phyloP scores from a whole-genome alignment of 2,113 vertebrate genomes.

The Nothoprocta perdicaria region DNA sequence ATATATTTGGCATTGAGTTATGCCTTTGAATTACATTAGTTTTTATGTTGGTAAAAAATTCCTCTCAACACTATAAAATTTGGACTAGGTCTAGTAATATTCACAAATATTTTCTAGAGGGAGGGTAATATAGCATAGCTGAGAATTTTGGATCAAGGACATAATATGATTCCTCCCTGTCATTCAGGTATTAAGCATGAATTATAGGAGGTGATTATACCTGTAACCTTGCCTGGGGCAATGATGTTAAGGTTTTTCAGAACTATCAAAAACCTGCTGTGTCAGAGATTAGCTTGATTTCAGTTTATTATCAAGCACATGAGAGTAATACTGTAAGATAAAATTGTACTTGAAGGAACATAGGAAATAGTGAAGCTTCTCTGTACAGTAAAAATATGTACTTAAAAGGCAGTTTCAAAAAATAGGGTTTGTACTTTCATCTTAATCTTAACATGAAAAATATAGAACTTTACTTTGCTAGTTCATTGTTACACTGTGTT shows the following conservation, averaged over 20 bases:
- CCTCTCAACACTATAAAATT: slow-evolving; percentile 3
- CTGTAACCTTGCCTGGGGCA: slow-evolving; percentile 90
- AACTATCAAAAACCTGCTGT: slow-evolving; percentile 86
- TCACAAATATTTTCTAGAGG: slow-evolving; percentile 44
- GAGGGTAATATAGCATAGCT: slow-evolving; percentile 16
- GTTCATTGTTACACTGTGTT: not conserved
- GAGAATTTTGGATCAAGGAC: slow-evolving; percentile 82
- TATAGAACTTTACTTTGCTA: not conserved
- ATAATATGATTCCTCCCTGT: slow-evolving; percentile 68
- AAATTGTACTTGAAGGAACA: slow-evolving; percentile 57
- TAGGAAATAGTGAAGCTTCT: slow-evolving; percentile 21
- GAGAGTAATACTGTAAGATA: slow-evolving; percentile 50
- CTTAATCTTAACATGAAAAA: not conserved
- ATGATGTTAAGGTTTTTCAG: slow-evolving; percentile 83
- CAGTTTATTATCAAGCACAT: slow-evolving; percentile 68
- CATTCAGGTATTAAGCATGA: slow-evolving; percentile 89
- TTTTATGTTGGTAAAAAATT: slow-evolving; percentile 30
- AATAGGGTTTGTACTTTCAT: not conserved
- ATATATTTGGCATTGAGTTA: not conserved
- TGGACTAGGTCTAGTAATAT: slow-evolving; percentile 38
- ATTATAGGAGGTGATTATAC: slow-evolving; percentile 86
- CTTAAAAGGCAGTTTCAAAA: not conserved
- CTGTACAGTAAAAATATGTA: not conserved
- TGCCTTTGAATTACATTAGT: slow-evolving; percentile 12
- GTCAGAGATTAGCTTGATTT: slow-evolving; percentile 85